Evolutionary conservation across 2,888 invertebrate genomes (phyloP), one percentile per base, ranked within the genome.

Genomic region (Heterodera filipjevi): DNA sequence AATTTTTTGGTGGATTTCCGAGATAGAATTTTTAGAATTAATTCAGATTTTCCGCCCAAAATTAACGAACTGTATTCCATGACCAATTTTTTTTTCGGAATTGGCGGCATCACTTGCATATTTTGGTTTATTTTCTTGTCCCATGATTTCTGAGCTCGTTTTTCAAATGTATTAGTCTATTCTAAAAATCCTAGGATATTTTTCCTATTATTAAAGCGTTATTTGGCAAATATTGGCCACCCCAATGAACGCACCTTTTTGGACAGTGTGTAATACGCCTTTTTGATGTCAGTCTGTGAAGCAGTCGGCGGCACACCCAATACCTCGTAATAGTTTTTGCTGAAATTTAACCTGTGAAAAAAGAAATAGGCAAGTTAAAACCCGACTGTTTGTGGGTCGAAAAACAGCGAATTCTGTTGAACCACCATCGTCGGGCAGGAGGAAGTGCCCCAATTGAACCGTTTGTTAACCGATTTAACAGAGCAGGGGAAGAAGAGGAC

Each of bases 191-290:
- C n/a, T n/a, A n/a, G n/a, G n/a, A n/a, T n/a, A n/a, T n/a, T n/a
- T n/a, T n/a, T n/a, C n/a, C n/a, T n/a, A n/a, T n/a, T n/a, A n/a
- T n/a, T n/a, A n/a, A n/a, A n/a, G n/a, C n/a, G n/a, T n/a, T n/a
- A n/a, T n/a, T n/a, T n/a, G n/a, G n/a, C n/a, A n/a, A n/a, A n/a
- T n/a, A n/a, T n/a, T n/a, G n/a, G n/a, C n/a, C n/a, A n/a, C n/a
- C n/a, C n/a, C 44, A 76, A 77, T 22, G 33, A 66, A n/a, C 44
- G 30, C 35, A 85, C 84, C 80, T 80, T 84, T 70, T 84, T 84
- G 10, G 84, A 86, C 19, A 84, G 80, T n/a, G 76, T 78, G 74
- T 81, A 81, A 73, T 82, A 84, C 12, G 84, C 84, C 49, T 76
- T 77, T 76, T 84, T 84, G 44, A 84, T 85, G 49, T 84, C 81